These are phyloP conservation scores for Alexandromys fortis DNA, from an alignment of 2,113 vertebrate genomes.

Conservation along the genomic window DNA sequence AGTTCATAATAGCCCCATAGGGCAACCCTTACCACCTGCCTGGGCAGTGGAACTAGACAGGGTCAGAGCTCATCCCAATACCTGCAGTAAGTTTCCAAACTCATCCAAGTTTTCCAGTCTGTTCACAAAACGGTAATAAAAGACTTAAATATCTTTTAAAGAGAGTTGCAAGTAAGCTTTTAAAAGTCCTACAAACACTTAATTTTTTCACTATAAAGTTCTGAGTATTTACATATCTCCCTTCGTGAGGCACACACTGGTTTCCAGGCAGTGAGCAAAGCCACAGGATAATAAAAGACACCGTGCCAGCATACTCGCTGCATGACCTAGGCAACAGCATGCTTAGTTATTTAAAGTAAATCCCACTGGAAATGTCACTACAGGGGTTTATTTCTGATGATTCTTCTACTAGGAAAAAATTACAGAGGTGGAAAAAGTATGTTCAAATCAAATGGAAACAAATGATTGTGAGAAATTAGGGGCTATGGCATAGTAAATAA, in stretches of 20 bases:
- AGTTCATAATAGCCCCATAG: too few relatives aligned
- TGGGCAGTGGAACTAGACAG: not conserved
- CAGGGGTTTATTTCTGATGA: not conserved
- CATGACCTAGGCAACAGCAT: not conserved
- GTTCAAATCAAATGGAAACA: not conserved
- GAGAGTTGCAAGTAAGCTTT: not conserved
- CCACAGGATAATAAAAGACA: not conserved
- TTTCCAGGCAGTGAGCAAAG: not conserved
- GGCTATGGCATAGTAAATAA: not conserved
- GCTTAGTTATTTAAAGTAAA: not conserved
- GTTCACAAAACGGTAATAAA: not conserved
- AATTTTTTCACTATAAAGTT: not conserved
- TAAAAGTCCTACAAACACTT: not conserved
- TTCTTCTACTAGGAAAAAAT: not conserved
- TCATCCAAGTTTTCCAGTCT: not conserved
- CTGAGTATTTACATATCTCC: not conserved
- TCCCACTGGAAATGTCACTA: not conserved
- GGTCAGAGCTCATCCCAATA: not conserved
- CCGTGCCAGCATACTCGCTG: not conserved
- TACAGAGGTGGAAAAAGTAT: not conserved
- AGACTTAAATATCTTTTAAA: not conserved
- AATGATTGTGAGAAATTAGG: not conserved
- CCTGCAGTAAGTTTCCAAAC: not conserved
- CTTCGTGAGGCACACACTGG: not conserved
- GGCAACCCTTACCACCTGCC: not conserved